Evolutionary conservation across 1,140 invertebrate species (phyloP).

Genomic region (Drosophila rhopaloa): DNA sequence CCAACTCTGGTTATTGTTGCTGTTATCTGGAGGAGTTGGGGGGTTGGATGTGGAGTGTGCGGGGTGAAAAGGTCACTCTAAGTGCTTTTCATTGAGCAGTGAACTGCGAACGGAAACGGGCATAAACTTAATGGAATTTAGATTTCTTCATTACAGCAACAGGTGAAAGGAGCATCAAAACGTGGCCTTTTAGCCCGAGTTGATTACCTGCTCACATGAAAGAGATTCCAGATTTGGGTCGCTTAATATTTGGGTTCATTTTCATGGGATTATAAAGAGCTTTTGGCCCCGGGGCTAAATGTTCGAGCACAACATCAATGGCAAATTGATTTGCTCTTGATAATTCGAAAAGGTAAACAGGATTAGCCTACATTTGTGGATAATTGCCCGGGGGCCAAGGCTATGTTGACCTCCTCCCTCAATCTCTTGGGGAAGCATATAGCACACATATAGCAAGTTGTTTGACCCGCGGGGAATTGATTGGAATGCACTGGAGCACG

Average conservation of each 20-base stretch:
- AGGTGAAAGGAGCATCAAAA: conserved; percentile 43
- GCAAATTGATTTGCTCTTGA: conserved; percentile 62
- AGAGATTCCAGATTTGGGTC: conserved; percentile 50
- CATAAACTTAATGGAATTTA: conserved; percentile 63
- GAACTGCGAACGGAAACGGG: conserved; percentile 41
- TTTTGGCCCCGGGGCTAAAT: conserved; percentile 20
- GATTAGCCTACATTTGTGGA: conserved; percentile 47
- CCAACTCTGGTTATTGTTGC: conserved; percentile 18
- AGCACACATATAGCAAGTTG: not conserved
- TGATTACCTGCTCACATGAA: conserved; percentile 55
- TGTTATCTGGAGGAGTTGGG: not conserved
- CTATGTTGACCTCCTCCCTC: not conserved
- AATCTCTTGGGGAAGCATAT: not conserved
- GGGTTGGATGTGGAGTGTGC: not conserved
- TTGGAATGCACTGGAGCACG: conserved; percentile 33
- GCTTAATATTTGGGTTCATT: conserved; percentile 55
- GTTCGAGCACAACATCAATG: conserved; percentile 46
- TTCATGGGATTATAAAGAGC: conserved; percentile 57
- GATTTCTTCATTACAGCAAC: conserved; percentile 64
- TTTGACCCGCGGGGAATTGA: conserved; percentile 25
- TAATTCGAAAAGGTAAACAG: conserved; percentile 57
- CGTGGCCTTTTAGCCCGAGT: conserved; percentile 10
- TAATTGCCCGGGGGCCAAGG: conserved; percentile 26
- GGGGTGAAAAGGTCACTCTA: conserved; percentile 52
- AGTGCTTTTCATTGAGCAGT: conserved; percentile 56